Percentiles rank a stretch among this genome's conserved stretches.
These are phyloP conservation scores for Phaethornis superciliosus DNA, from an alignment of 2,113 vertebrate species.

Conservation along the genomic window DNA sequence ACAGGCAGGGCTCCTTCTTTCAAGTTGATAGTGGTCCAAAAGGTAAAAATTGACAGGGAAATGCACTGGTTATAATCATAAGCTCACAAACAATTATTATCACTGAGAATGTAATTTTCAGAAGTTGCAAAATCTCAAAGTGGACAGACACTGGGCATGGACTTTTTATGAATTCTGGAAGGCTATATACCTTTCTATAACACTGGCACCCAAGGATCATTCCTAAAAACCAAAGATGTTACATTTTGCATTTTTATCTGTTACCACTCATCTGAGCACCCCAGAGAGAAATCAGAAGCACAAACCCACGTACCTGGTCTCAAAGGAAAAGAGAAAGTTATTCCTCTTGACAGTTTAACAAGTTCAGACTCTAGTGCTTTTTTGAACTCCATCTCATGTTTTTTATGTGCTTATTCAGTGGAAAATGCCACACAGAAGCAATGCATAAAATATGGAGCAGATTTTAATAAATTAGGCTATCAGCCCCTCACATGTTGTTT, in stretches of 20 bases:
- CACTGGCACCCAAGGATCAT: neutral
- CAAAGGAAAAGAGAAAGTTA: neutral
- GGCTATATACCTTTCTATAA: neutral
- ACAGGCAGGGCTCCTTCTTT: neutral
- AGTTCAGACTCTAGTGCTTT: neutral
- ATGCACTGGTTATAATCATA: neutral
- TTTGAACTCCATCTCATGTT: neutral
- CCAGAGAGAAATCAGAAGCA: neutral
- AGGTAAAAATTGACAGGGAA: neutral
- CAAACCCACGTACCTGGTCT: neutral
- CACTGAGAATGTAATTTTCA: neutral
- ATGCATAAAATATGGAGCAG: neutral
- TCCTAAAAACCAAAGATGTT: neutral
- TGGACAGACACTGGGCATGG: neutral
- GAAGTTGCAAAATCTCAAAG: neutral
- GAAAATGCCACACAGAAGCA: neutral
- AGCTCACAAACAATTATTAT: neutral
- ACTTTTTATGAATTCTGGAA: neutral
- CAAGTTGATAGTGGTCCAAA: neutral
- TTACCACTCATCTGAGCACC: neutral
- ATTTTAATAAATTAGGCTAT: constrained; percentile 19
- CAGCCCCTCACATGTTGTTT: neutral
- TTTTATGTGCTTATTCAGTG: neutral
- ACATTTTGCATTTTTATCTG: neutral
- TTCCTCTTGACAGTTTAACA: neutral